Conservation (phyloP, 2,113 vertebrate genomes). For the Podarcis raffonei region DNA sequence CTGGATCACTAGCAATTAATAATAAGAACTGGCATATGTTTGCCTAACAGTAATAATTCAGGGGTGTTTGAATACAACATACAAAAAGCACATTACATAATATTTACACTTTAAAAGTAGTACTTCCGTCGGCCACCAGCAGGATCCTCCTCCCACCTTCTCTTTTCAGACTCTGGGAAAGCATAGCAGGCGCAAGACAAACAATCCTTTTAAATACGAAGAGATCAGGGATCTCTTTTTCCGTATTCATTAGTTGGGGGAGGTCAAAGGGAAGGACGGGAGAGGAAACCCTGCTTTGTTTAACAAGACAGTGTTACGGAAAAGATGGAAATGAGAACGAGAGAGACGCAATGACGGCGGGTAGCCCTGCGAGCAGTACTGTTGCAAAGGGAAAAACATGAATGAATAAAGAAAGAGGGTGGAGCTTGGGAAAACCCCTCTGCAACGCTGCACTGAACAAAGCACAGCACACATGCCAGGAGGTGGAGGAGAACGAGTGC, state of each 20-base stretch:
- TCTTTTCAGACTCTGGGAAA: neutral
- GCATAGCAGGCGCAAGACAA: neutral
- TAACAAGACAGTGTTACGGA: neutral
- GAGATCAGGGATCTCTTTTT: neutral
- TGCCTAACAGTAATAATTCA: neutral
- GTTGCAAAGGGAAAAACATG: slow-evolving; percentile 71
- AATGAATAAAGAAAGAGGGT: slow-evolving; percentile 82
- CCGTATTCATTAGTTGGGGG: neutral
- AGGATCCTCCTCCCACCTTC: neutral
- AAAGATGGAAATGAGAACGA: slow-evolving; percentile 51
- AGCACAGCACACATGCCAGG: slow-evolving; percentile 71
- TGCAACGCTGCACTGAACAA: slow-evolving; percentile 82
- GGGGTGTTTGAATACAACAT: slow-evolving; percentile 31
- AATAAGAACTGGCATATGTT: neutral
- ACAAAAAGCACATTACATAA: slow-evolving; percentile 42
- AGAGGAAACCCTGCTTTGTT: neutral
- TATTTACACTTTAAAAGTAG: slow-evolving; percentile 44
- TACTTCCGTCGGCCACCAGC: slow-evolving; percentile 31
- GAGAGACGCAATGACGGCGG: slow-evolving; percentile 60
- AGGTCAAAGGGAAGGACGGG: neutral
- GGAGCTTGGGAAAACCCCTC: slow-evolving; percentile 98
- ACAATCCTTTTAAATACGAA: neutral
- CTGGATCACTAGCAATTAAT: neutral
- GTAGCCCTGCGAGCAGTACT: slow-evolving; percentile 51
- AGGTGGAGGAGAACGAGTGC: slow-evolving; percentile 57